phyloP scores from a whole-genome alignment of 2,113 vertebrate genomes.

The Shinisaurus crocodilurus region DNA sequence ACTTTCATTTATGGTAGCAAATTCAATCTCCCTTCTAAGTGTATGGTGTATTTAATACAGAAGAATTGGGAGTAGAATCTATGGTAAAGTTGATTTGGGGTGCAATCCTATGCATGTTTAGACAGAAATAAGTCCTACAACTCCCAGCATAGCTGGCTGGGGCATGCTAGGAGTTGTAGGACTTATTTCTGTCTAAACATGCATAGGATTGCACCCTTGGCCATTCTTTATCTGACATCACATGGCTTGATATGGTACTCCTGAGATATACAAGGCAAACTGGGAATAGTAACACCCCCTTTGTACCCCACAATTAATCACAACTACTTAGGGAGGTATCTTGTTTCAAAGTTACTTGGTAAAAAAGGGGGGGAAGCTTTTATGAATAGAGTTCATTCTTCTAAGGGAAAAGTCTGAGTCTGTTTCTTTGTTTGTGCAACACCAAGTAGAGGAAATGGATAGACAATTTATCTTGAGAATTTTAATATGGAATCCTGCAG shows the following conservation, averaged over 20 bases:
- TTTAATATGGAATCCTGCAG: constrained; percentile 6
- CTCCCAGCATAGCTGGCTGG: too few species aligned
- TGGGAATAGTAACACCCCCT: neutral
- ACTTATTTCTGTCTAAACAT: too few species aligned
- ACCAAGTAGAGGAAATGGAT: constrained; percentile 16
- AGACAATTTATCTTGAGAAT: constrained; percentile 33
- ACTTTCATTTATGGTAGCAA: neutral
- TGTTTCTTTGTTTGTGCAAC: constrained; percentile 37
- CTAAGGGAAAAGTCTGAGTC: neutral
- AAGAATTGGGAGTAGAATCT: neutral
- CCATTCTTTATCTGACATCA: neutral
- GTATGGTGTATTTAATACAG: neutral
- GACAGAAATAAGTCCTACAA: too few species aligned
- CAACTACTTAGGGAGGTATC: neutral
- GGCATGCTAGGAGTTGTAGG: too few species aligned
- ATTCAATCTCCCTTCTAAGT: neutral
- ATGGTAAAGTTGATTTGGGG: neutral
- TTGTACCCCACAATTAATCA: neutral
- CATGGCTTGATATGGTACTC: neutral
- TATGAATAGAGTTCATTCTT: constrained; percentile 22
- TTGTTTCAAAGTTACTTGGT: neutral
- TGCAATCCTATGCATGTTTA: too few species aligned
- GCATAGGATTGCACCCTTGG: too few species aligned
- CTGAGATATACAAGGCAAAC: neutral
- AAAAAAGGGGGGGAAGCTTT: neutral